These are phyloP conservation scores for Mnemiopsis leidyi DNA, from an alignment of 37 sponge, comb jelly and placozoan genomes.

Conservation along the genomic window DNA sequence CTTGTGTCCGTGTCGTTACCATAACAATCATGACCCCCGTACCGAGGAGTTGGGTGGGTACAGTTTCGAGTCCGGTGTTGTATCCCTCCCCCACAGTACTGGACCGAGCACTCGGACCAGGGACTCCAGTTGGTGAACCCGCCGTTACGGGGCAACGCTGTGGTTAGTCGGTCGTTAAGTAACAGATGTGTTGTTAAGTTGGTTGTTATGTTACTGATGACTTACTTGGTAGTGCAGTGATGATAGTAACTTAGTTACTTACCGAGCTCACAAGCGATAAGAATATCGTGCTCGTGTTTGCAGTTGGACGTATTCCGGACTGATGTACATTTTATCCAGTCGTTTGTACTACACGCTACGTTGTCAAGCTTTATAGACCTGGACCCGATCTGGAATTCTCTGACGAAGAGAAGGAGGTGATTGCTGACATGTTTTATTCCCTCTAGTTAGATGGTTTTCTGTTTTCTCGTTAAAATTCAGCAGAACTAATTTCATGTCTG, in stretches of 20 bases:
- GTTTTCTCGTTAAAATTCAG: no score
- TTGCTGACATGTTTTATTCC: no score
- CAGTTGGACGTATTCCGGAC: neutral
- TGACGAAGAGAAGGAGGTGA: no score
- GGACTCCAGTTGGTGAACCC: conserved; percentile 75
- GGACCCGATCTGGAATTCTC: no score
- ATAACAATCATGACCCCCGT: conserved; percentile 70
- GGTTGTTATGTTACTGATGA: no score
- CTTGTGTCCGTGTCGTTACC: conserved; percentile 61
- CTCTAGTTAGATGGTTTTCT: no score
- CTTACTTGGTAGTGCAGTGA: no score
- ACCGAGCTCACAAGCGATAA: neutral
- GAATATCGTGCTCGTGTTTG: neutral
- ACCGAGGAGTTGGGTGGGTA: conserved; percentile 71
- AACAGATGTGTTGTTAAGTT: no score
- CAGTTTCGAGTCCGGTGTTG: conserved; percentile 67
- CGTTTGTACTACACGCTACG: neutral
- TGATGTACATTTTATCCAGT: neutral
- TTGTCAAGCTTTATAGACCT: neutral
- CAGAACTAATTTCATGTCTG: no score
- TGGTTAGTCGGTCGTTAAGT: no score
- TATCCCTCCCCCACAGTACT: conserved; percentile 73
- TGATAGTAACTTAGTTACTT: no score
- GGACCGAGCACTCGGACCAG: conserved; percentile 71
- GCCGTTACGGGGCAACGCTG: conserved; percentile 71